A percentile compares a stretch with the other conserved stretches of the same genome.
Conservation (phyloP, 30 jellyfish, hydroid and myxozoan species). For the Hydra vulgaris region DNA sequence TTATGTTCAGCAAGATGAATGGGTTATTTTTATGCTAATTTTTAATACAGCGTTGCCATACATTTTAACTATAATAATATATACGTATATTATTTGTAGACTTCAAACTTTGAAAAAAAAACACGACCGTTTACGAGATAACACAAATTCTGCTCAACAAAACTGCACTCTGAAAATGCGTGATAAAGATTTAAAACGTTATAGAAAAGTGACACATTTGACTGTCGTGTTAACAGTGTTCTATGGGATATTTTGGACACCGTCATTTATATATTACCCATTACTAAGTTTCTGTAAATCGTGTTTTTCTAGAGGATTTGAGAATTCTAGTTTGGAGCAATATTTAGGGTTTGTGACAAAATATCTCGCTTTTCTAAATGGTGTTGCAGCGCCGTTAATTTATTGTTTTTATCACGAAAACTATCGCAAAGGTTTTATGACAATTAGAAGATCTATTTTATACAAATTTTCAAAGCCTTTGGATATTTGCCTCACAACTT, state of each 20-base stretch:
- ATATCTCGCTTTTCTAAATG: slow-evolving; percentile 66
- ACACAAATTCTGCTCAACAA: background rate
- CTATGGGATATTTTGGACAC: slow-evolving; percentile 78
- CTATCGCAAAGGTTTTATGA: slow-evolving; percentile 20
- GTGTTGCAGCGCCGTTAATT: slow-evolving; percentile 59
- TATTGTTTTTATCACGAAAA: slow-evolving; percentile 47
- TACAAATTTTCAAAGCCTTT: background rate
- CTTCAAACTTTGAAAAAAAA: background rate
- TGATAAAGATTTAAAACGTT: slow-evolving; percentile 15
- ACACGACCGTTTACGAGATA: background rate
- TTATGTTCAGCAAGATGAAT: slow-evolving; percentile 43
- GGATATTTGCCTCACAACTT: background rate
- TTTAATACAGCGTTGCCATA: slow-evolving; percentile 68
- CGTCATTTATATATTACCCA: slow-evolving; percentile 61
- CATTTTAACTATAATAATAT: slow-evolving; percentile 28
- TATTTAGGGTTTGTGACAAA: slow-evolving; percentile 44
- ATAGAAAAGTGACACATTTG: slow-evolving; percentile 36
- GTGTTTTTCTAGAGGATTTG: slow-evolving; percentile 44
- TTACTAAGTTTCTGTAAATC: slow-evolving; percentile 33
- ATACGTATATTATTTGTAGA: slow-evolving; percentile 27
- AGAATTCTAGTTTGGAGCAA: slow-evolving; percentile 41
- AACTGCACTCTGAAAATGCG: background rate
- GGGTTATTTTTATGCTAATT: slow-evolving; percentile 62
- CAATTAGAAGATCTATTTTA: slow-evolving; percentile 9
- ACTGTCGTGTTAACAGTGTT: slow-evolving; percentile 35